Evolutionary conservation across 2,113 vertebrate genomes (phyloP).

Genomic region (Brienomyrus longianalis): DNA sequence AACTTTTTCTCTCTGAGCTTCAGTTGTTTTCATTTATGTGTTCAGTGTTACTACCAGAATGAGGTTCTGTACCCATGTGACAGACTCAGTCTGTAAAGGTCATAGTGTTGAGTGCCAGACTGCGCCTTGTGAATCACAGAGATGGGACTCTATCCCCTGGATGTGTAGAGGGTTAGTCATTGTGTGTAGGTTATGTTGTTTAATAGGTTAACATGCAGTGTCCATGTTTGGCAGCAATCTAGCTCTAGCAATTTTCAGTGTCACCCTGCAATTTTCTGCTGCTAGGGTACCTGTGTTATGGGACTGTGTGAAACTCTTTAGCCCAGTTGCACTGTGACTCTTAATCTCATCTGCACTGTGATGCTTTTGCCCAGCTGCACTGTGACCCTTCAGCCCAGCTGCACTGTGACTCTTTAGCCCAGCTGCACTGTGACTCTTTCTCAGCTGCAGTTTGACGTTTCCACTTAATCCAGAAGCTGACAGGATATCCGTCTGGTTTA

Average conservation of each 20-base stretch:
- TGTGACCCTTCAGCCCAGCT: neutral
- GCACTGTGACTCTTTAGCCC: neutral
- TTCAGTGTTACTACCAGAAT: neutral
- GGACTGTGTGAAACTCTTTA: neutral
- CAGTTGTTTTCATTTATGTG: neutral
- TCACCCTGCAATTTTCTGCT: neutral
- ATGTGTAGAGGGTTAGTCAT: neutral
- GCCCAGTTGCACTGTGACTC: neutral
- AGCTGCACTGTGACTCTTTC: neutral
- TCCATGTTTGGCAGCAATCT: neutral
- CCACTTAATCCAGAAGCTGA: neutral
- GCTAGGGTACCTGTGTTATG: neutral
- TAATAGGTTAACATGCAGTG: neutral
- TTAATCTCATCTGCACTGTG: neutral
- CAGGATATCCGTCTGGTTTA: neutral
- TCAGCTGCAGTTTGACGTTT: neutral
- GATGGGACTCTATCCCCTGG: neutral
- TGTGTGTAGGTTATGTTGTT: neutral
- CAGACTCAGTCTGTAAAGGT: neutral
- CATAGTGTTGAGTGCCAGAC: neutral
- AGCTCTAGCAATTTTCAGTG: neutral
- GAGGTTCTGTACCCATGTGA: neutral
- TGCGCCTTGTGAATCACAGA: neutral
- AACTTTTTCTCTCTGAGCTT: neutral
- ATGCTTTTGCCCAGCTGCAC: neutral